phyloP scores from a whole-genome alignment of 2,888 invertebrate species.

The Oxytorus armatus region DNA sequence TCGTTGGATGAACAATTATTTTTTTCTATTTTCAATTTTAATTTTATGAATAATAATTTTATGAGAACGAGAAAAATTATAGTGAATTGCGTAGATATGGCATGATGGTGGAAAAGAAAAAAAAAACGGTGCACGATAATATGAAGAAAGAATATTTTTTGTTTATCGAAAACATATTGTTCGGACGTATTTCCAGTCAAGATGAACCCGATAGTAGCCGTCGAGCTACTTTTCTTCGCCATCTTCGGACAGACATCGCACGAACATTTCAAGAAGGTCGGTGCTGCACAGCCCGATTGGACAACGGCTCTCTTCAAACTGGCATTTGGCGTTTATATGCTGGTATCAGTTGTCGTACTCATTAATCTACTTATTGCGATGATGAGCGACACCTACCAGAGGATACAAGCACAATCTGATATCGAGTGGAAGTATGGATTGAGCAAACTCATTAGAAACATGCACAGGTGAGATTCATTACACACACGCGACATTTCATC shows the following conservation, averaged over 20 bases:
- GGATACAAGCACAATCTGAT: slow-evolving; percentile 99
- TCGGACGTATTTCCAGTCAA: slow-evolving; percentile 89
- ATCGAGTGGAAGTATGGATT: slow-evolving; percentile 99
- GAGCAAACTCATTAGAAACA: slow-evolving; percentile 98
- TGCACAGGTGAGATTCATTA: slow-evolving; percentile 88
- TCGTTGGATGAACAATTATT: slow-evolving; percentile 28
- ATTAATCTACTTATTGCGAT: slow-evolving; percentile 99
- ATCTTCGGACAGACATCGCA: slow-evolving; percentile 97
- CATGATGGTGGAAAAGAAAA: slow-evolving; percentile 28
- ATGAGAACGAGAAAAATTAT: slow-evolving; percentile 19
- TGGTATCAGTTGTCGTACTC: slow-evolving; percentile 99
- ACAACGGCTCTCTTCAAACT: slow-evolving; percentile 95
- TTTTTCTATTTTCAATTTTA: background rate
- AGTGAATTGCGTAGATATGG: slow-evolving; percentile 66
- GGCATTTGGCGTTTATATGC: slow-evolving; percentile 97
- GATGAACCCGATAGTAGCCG: slow-evolving; percentile 96
- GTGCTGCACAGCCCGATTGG: slow-evolving; percentile 90
- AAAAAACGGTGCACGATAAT: slow-evolving; percentile 38
- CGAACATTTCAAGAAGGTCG: slow-evolving; percentile 89
- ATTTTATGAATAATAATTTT: background rate
- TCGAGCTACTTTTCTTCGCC: slow-evolving; percentile 99
- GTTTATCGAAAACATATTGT: slow-evolving; percentile 61
- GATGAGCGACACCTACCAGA: slow-evolving; percentile 99
- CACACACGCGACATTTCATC: slow-evolving; percentile 41
- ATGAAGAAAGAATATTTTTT: background rate